Evolutionary conservation across 1,140 invertebrate species (phyloP), one percentile per base, ranked within the genome.

Genomic region (Drosophila grimshawi): DNA sequence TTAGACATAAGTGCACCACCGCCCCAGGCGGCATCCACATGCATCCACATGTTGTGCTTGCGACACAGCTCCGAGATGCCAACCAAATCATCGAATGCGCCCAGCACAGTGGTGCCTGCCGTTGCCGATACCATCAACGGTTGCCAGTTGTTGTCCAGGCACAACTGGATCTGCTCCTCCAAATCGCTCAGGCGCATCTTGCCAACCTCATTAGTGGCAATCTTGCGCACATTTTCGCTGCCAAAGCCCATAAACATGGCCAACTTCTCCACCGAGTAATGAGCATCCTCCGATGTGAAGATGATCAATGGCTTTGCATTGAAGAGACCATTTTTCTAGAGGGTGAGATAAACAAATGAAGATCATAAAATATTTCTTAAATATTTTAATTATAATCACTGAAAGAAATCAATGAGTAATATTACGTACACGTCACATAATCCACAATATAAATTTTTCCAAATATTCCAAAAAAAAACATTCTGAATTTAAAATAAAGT

Each of bases 11-110:
- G 93, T 0, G 96, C 96, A 6, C 97, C 97, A 3, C 98, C 98
- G 41, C 95, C 95, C 98, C 98, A 99, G 3, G 98, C 98, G 1
- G 97, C 98, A 90, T 99, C 98, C 1, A 99, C 97, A 90, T 99
- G 98, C 33, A 99, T 93, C 98, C 98, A 99, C 59, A 99, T 91
- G 3, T 95, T 94, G 80, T 98, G 95, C 85, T 97, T 95, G 69
- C 95, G 92, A 88, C 98, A 99, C 5, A 99, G 86, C 30, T 95
- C 95, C 0, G 96, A 96, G 48, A 99, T 96, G 27, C 95, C 93
- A 3, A 94, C 93, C 7, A 99, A 86, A 1, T 98, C 97, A 93
- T 99, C 98, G 80, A 96, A 99, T 0, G 98, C 97, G 0, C 98
- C 85, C 32, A 92, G 72, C 86, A 98, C 94, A 65, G 96, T 96